Evolutionary conservation across 2,113 vertebrate genomes (phyloP), one percentile per base, ranked within the genome.

Genomic region (Stomatorhinus ivindoensis): DNA sequence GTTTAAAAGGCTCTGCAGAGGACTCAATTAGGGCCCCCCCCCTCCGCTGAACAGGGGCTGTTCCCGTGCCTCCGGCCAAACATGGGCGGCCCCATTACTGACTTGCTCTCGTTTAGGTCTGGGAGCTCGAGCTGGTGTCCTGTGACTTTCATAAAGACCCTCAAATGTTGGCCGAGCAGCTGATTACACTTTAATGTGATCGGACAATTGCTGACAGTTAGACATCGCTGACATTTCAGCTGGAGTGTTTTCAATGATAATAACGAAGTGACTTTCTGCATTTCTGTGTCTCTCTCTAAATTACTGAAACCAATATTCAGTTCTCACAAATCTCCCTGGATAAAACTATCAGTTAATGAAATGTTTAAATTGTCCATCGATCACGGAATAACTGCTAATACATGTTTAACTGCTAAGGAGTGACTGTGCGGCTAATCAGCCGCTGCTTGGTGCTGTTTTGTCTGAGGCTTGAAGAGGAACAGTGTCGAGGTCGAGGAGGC

Each of bases 1-100:
- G 88, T 91, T 93, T 88, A 92, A 90, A 91, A 91, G 73, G 89
- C 90, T 89, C 83, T 10, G 86, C 91, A 91, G 90, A 90, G 90
- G 88, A 93, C 89, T 92, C 91, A 88, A 92, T 93, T 93, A 91
- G 89, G 53, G 87, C 73, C 46, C 9, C 69, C 69, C 91, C 83
- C 88, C 76, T 83, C 89, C 85, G 91, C 83, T 87, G 73, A 88
- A 46, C 42, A 73, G 53, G 82, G 88, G 89, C 86, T 80, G 53
- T 88, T 65, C 39, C 89, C 82, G 65, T 82, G 91, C 87, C 91
- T 69, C 51, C 31, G 15, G 90, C 91, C 88, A 90, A 89, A 65
- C 46, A 39, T 35, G 35, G 89, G 89, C 84, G 31, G 48, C 24
- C 50, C 58, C 65, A 89, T 89, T 80, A 80, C 35, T 80, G 35